These are phyloP conservation scores for Hermodice carunculata DNA, from an alignment of 2,888 invertebrate species.

Conservation along the genomic window DNA sequence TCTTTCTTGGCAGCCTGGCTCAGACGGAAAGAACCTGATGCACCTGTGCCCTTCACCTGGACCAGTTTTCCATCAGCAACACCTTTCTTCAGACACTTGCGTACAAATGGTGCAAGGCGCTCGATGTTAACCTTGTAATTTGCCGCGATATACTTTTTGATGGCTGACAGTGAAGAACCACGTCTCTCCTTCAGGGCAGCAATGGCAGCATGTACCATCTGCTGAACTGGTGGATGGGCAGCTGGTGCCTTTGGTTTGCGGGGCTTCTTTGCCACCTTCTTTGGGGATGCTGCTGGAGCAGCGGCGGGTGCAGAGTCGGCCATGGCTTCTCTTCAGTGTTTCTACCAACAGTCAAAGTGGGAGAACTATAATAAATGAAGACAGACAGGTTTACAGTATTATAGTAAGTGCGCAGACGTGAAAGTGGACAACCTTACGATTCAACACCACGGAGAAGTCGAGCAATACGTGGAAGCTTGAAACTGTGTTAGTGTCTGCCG, in stretches of 20 bases:
- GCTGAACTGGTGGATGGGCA: slow-evolving; percentile 15
- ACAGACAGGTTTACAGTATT: no score
- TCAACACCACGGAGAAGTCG: no score
- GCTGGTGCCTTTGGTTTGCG: slow-evolving; percentile 2
- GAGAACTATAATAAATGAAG: no score
- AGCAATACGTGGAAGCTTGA: no score
- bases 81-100: slow-evolving; percentile 9
- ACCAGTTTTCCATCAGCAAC: slow-evolving; percentile 14
- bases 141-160: slow-evolving; percentile 24
- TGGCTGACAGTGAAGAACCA: slow-evolving; percentile 19
- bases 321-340: no score
- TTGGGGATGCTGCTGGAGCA: slow-evolving; percentile 7
- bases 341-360: no score
- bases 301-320: slow-evolving; percentile 7
- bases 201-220: slow-evolving; percentile 18
- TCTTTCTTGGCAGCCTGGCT: background rate
- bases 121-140: slow-evolving; percentile 17
- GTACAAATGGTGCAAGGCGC: slow-evolving; percentile 10
- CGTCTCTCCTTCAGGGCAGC: slow-evolving; percentile 5
- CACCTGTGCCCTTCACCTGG: slow-evolving; percentile 20
- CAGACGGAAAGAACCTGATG: slow-evolving; percentile 20
- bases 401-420: no score
- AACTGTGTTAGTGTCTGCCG: no score
- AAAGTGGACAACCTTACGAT: no score
- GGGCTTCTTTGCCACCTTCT: slow-evolving; percentile 13